A percentile compares a stretch with the other conserved stretches of the same genome.
phyloP scores from a whole-genome alignment of 1,140 invertebrate genomes.

The Eciton burchellii region DNA sequence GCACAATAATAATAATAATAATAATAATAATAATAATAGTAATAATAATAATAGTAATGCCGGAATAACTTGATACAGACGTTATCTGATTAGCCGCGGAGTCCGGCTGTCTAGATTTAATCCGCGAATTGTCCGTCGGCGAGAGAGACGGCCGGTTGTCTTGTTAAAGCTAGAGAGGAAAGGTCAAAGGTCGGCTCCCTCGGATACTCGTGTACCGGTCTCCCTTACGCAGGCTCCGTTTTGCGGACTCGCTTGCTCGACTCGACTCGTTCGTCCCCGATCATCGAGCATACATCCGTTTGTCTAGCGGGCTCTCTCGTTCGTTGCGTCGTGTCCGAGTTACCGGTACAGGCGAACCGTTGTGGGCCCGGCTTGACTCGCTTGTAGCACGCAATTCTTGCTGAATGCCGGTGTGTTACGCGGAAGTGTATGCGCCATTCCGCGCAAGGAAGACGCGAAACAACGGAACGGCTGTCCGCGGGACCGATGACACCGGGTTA shows the following conservation, averaged over 20 bases:
- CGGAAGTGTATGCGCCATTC: conserved; percentile 72
- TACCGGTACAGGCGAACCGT: conserved; percentile 74
- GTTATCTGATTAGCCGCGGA: conserved; percentile 65
- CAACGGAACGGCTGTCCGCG: conserved; percentile 74
- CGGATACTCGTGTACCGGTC: conserved; percentile 31
- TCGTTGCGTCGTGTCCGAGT: conserved; percentile 71
- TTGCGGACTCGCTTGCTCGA: not conserved
- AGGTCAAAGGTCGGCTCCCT: conserved; percentile 70
- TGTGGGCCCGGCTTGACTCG: conserved; percentile 63
- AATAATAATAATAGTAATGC: no score
- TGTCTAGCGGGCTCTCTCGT: conserved; percentile 66
- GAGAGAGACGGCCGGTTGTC: conserved; percentile 45
- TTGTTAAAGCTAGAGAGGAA: conserved; percentile 59
- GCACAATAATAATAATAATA: no score
- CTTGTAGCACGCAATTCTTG: conserved; percentile 64
- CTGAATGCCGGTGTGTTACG: conserved; percentile 77
- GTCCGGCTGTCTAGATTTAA: conserved; percentile 48
- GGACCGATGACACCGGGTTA: conserved; percentile 74
- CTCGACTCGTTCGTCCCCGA: conserved; percentile 52
- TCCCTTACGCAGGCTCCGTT: not conserved
- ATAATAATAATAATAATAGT: no score
- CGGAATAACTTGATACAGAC: conserved; percentile 61
- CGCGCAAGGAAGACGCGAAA: conserved; percentile 59
- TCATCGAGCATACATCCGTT: conserved; percentile 62
- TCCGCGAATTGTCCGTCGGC: conserved; percentile 42